Evolutionary conservation across 1,140 invertebrate species (phyloP).

Genomic region (Acyrthosiphon pisum): DNA sequence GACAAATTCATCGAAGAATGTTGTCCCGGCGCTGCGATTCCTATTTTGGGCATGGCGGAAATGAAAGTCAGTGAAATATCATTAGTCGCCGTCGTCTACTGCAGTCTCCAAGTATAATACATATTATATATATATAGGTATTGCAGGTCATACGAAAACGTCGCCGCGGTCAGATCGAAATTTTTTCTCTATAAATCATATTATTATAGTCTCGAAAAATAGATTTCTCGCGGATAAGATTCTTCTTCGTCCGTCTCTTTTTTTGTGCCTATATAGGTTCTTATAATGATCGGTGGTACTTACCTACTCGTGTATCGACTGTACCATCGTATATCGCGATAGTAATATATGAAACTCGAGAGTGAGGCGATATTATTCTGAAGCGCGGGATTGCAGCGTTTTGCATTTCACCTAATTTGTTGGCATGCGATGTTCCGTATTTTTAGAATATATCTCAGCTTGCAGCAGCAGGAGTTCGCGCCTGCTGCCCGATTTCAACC

Average conservation of each 20-base stretch:
- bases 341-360: background rate
- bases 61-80: slow-evolving; percentile 57
- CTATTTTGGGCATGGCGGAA: slow-evolving; percentile 53
- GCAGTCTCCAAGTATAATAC: background rate
- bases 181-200: background rate
- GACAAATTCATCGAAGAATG: slow-evolving; percentile 49
- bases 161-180: background rate
- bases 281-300: background rate
- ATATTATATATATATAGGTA: background rate
- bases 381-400: slow-evolving; percentile 39
- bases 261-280: background rate
- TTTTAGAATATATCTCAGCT: slow-evolving; percentile 46
- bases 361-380: background rate
- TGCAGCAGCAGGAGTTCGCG: slow-evolving; percentile 35
- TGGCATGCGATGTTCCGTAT: slow-evolving; percentile 48
- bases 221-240: background rate
- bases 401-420: slow-evolving; percentile 42
- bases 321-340: background rate
- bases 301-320: background rate
- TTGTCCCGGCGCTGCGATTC: slow-evolving; percentile 16
- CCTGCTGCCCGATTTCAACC: slow-evolving; percentile 3
- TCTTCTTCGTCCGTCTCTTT: background rate
- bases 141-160: background rate
- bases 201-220: background rate
- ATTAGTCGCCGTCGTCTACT: slow-evolving; percentile 26